Evolutionary conservation across 2,797 vertebrate species (phyloP), one percentile per base, ranked within the genome.

Genomic region (Channa striata): DNA sequence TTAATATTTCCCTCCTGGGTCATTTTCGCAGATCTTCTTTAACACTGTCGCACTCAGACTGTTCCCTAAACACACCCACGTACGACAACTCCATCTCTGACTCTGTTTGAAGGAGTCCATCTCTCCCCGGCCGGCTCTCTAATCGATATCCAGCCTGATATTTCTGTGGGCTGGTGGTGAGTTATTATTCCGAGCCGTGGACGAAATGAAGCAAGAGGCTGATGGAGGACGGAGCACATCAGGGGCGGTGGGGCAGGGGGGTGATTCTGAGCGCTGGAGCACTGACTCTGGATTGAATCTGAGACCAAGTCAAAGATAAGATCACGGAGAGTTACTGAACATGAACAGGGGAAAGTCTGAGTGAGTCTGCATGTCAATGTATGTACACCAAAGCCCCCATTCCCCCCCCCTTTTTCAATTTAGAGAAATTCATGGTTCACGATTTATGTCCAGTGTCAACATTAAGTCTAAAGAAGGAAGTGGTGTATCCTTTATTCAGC

Each of bases 101-200:
- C 53, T 52, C 39, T 12, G 33, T 53, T 37, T 52, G 53, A 64
- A 76, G 68, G 39, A 66, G 74, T 68, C 64, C 3, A 53, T 77
- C 66, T 77, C 60, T 78, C 68, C 1, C 48, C 5, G 25, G 50
- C 63, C 6, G 25, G 59, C 59, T 37, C 64, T 8, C 65, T 59
- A 62, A 86, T 89, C 77, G 40, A 85, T 81, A 71, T 13, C 37
- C 48, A 6, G 74, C 36, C 72, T 58, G 68, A 80, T 69, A 71
- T 74, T 72, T 72, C 75, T 30, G 63, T 36, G 48, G 52, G 63
- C 64, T 10, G 39, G 23, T 4, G 64, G 34, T 77, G 84, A 86
- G 71, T 88, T 86, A 90, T 88, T 82, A 74, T 71, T 73, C 51
- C 2, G 2, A 46, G 59, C 59, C 21, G 42, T 14, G 64, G 56